phyloP scores from a whole-genome alignment of 2,797 vertebrate species.

The Macropus fuliginosus region DNA sequence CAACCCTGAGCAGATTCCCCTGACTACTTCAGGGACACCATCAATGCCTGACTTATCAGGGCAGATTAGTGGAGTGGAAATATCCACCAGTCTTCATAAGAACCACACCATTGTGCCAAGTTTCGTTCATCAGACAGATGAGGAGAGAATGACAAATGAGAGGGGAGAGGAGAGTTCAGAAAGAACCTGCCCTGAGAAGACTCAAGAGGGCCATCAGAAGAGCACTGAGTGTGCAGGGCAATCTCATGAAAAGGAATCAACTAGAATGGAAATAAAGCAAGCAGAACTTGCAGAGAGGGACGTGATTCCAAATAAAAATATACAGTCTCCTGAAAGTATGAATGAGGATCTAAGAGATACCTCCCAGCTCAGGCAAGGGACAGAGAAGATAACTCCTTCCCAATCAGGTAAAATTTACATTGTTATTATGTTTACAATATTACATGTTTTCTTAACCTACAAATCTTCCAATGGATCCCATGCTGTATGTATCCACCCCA shows the following conservation, averaged over 20 bases:
- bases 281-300: constrained; percentile 37
- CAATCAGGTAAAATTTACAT: constrained; percentile 65
- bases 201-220: constrained; percentile 45
- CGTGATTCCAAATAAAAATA: neutral
- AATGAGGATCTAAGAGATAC: constrained; percentile 39
- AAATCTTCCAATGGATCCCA: constrained; percentile 58
- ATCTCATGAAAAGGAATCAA: constrained; percentile 29
- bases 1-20: constrained; percentile 53
- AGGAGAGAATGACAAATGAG: constrained; percentile 17
- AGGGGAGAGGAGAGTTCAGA: constrained; percentile 45
- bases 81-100: constrained; percentile 55
- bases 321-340: constrained; percentile 40
- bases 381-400: constrained; percentile 54
- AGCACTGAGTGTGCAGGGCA: neutral
- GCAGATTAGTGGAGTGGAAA: constrained; percentile 40
- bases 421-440: constrained; percentile 18
- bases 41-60: constrained; percentile 56
- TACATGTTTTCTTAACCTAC: constrained; percentile 50
- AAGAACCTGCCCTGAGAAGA: constrained; percentile 44
- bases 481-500: neutral
- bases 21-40: constrained; percentile 54
- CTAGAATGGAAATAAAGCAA: constrained; percentile 32
- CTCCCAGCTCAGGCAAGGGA: constrained; percentile 58
- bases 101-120: neutral
- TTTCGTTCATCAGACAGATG: constrained; percentile 44